A percentile compares a stretch with the other conserved stretches of the same genome.
These are phyloP conservation scores for Hirtodrosophila histrioides DNA, from an alignment of 2,888 invertebrate genomes.

Conservation along the genomic window DNA sequence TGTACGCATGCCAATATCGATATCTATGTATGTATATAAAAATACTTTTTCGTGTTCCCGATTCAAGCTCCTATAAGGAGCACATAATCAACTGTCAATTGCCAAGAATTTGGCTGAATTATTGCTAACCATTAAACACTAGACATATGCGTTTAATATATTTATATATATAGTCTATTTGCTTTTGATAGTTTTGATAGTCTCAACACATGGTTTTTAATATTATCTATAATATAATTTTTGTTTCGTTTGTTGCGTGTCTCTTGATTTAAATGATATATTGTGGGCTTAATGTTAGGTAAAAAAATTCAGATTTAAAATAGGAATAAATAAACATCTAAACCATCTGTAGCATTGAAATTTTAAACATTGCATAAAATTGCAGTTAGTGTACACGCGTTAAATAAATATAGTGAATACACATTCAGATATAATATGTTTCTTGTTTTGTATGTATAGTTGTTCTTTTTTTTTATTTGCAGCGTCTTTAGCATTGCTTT, in stretches of 20 bases:
- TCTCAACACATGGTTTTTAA: conserved; percentile 46
- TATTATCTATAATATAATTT: conserved; percentile 19
- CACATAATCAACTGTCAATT: conserved; percentile 63
- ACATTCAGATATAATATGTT: conserved; percentile 19
- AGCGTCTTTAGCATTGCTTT: conserved; percentile 31
- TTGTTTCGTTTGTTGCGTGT: conserved; percentile 19
- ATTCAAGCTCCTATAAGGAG: conserved; percentile 73
- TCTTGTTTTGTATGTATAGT: conserved; percentile 1
- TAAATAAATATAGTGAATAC: conserved; percentile 28
- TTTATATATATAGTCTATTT: conserved; percentile 38
- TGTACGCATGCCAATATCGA: conserved; percentile 15
- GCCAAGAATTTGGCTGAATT: conserved; percentile 49
- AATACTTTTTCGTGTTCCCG: conserved; percentile 62
- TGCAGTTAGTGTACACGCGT: conserved; percentile 26
- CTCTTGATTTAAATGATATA: conserved; percentile 44
- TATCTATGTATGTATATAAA: conserved; percentile 36
- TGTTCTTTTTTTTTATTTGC: conserved; percentile 14
- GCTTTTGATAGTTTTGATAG: conserved; percentile 47
- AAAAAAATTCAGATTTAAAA: conserved; percentile 37
- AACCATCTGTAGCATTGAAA: conserved; percentile 32
- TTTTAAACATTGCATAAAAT: conserved; percentile 36
- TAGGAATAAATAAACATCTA: conserved; percentile 41
- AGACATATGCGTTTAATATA: conserved; percentile 39
- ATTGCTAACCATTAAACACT: conserved; percentile 48
- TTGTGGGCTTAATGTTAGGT: conserved; percentile 39